These are phyloP conservation scores for Penaeus vannamei DNA, from an alignment of 1,140 invertebrate genomes.

Conservation along the genomic window DNA sequence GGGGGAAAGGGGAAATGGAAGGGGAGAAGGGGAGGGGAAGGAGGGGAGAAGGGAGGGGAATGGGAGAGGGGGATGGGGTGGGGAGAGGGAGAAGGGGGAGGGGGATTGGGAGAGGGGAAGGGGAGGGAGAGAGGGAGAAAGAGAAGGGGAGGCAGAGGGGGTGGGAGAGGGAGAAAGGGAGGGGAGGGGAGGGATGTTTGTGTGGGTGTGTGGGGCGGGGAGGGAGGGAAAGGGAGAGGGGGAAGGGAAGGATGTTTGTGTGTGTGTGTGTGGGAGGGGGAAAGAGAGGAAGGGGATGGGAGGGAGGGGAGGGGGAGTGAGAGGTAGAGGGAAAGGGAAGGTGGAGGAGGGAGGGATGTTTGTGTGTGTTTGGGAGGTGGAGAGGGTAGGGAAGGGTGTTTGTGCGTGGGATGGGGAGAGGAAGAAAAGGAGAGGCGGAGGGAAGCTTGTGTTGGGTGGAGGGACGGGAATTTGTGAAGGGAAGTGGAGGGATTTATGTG, in stretches of 20 bases:
- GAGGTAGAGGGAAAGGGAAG: not conserved
- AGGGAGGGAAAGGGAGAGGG: too few relatives aligned
- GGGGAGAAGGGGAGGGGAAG: not conserved
- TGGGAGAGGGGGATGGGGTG: not conserved
- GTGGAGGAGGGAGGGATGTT: too few relatives aligned
- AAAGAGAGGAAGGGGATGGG: not conserved
- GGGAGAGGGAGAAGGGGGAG: too few relatives aligned
- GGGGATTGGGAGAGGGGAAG: not conserved
- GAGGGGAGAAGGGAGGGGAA: not conserved
- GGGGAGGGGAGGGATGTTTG: not conserved
- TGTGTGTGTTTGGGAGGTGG: not conserved
- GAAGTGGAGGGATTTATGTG: too few relatives aligned
- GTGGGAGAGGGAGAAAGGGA: too few relatives aligned
- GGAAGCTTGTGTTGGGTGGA: too few relatives aligned
- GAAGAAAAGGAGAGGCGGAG: not conserved
- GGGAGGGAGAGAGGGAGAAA: not conserved
- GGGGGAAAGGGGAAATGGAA: too few relatives aligned
- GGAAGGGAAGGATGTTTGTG: too few relatives aligned
- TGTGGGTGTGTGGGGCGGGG: too few relatives aligned
- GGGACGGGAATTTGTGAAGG: too few relatives aligned
- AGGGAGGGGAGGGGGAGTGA: not conserved
- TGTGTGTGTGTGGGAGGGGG: not conserved
- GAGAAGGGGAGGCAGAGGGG: too few relatives aligned
- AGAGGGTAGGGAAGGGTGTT: not conserved
- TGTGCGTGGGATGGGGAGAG: not conserved